These are phyloP conservation scores for Sinocyclocheilus maitianheensis DNA, from an alignment of 2,113 vertebrate species.

Conservation along the genomic window DNA sequence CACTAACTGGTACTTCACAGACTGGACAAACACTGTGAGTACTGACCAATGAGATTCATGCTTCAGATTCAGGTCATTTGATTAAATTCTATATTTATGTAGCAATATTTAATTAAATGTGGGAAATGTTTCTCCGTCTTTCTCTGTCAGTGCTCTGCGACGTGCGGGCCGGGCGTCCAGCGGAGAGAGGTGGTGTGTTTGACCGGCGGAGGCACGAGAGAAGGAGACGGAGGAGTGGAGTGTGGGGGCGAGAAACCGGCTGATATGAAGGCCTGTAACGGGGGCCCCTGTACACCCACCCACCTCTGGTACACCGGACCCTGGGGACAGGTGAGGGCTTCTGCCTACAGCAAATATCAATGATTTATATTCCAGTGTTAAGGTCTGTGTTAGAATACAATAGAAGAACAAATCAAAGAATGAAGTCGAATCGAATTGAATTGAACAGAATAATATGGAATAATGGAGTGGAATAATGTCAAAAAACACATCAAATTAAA, in stretches of 20 bases:
- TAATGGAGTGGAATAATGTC: too few species aligned
- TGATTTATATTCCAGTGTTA: background rate
- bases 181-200: conserved; percentile 84
- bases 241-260: conserved; percentile 79
- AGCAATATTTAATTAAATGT: background rate
- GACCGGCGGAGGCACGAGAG: conserved; percentile 63
- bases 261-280: conserved; percentile 85
- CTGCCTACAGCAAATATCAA: background rate
- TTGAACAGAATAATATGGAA: background rate
- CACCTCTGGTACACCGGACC: conserved; percentile 83
- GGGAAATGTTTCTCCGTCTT: conserved; percentile 38
- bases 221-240: conserved; percentile 66
- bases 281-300: conserved; percentile 74
- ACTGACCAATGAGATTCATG: background rate
- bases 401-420: background rate
- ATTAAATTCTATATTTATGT: background rate
- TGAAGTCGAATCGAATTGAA: background rate
- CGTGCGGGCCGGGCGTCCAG: conserved; percentile 78
- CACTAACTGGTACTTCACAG: conserved; percentile 88
- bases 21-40: conserved; percentile 83
- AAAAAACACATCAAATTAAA: background rate
- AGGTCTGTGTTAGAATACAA: background rate
- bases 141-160: conserved; percentile 79
- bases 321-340: conserved; percentile 81
- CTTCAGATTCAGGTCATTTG: background rate